Evolutionary conservation across 2,797 vertebrate species (phyloP).

Genomic region (Emys orbicularis): DNA sequence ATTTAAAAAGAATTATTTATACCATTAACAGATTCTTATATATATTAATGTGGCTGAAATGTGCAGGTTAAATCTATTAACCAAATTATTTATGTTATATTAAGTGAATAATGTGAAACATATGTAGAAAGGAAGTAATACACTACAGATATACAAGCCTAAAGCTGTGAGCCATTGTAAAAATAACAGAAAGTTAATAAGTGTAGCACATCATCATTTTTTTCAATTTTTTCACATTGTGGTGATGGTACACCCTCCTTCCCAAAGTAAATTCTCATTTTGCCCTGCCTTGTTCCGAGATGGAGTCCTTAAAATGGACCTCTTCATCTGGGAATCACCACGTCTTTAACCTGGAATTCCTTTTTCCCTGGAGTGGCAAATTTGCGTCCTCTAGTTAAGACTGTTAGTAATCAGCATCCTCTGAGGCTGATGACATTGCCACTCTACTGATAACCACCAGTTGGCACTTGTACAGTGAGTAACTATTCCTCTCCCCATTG

Average conservation of each 20-base stretch:
- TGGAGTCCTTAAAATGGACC: not conserved
- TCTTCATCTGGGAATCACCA: not conserved
- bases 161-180: constrained; percentile 84
- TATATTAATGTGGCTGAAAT: constrained; percentile 88
- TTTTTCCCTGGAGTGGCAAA: not conserved
- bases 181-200: constrained; percentile 69
- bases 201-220: constrained; percentile 76
- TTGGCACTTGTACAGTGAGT: not conserved
- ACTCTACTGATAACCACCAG: not conserved
- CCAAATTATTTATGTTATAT: constrained; percentile 89
- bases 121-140: constrained; percentile 82
- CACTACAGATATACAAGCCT: constrained; percentile 83
- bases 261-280: not conserved
- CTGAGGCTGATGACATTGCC: not conserved
- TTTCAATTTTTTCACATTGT: constrained; percentile 59
- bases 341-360: constrained; percentile 23
- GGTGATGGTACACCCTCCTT: constrained; percentile 54
- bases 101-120: constrained; percentile 85
- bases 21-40: constrained; percentile 88
- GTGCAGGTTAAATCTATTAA: constrained; percentile 88
- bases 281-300: constrained; percentile 4
- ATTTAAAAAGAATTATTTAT: constrained; percentile 90
- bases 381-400: constrained; percentile 4
- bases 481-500: not conserved
- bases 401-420: constrained; percentile 9